phyloP scores from a whole-genome alignment of 2,888 invertebrate species.

The Protodeltote pygarga region DNA sequence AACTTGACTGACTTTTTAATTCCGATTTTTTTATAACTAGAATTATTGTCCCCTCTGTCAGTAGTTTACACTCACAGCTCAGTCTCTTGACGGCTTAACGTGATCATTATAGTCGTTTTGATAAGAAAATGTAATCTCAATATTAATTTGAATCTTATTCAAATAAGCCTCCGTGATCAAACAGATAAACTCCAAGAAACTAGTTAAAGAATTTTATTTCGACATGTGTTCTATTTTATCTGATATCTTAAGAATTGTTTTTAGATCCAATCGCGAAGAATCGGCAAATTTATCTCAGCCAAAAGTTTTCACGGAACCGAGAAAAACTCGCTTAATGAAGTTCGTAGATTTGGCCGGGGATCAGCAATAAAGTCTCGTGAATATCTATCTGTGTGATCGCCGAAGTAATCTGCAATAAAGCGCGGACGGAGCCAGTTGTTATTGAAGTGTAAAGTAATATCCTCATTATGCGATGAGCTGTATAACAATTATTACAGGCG shows the following conservation, averaged over 20 bases:
- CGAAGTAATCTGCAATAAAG: slow-evolving; percentile 42
- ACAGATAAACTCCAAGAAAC: slow-evolving; percentile 36
- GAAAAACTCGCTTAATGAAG: slow-evolving; percentile 44
- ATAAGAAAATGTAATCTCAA: slow-evolving; percentile 45
- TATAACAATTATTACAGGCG: slow-evolving; percentile 56
- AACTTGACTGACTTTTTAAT: too few relatives aligned
- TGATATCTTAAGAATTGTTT: slow-evolving; percentile 35
- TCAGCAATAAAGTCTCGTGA: slow-evolving; percentile 33
- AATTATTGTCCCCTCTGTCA: not conserved
- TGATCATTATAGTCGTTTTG: slow-evolving; percentile 29
- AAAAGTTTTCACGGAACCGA: slow-evolving; percentile 31
- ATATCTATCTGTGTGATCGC: slow-evolving; percentile 31
- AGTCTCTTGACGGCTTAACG: slow-evolving; percentile 16
- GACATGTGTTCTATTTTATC: slow-evolving; percentile 33
- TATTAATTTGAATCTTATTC: slow-evolving; percentile 46
- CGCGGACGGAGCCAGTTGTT: slow-evolving; percentile 42
- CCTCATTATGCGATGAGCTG: slow-evolving; percentile 56
- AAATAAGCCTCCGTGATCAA: slow-evolving; percentile 22
- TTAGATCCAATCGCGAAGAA: slow-evolving; percentile 37
- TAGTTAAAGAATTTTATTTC: slow-evolving; percentile 21
- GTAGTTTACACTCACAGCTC: slow-evolving; percentile 13
- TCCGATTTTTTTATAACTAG: too few relatives aligned
- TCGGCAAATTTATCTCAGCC: slow-evolving; percentile 26
- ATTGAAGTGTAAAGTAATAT: slow-evolving; percentile 59
- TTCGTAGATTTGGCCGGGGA: slow-evolving; percentile 37